Evolutionary conservation across 2,797 vertebrate genomes (phyloP).

Genomic region (Hoplostethus atlanticus): DNA sequence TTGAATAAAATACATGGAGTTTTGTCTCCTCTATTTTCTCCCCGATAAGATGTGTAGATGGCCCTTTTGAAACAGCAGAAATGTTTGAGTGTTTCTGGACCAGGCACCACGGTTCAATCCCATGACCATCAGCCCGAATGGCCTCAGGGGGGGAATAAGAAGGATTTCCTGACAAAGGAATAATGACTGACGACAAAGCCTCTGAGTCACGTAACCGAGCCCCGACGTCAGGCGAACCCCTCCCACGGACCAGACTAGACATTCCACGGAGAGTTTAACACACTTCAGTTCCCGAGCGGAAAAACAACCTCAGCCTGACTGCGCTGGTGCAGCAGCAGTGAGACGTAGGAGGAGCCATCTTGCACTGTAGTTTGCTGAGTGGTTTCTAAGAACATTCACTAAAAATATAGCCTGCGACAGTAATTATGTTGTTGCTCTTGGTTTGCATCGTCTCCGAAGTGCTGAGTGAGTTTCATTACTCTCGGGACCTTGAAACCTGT

Average conservation of each 20-base stretch:
- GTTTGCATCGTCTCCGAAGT: no score
- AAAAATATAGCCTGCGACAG: background rate
- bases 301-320: slow-evolving; percentile 23
- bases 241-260: slow-evolving; percentile 8
- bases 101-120: slow-evolving; percentile 21
- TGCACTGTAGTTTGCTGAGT: no score
- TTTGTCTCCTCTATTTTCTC: background rate
- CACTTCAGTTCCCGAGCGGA: slow-evolving; percentile 11
- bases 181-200: slow-evolving; percentile 31
- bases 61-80: slow-evolving; percentile 26
- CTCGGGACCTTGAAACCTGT: no score
- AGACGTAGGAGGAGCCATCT: background rate
- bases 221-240: slow-evolving; percentile 25
- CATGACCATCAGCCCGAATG: slow-evolving; percentile 36
- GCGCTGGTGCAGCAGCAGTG: background rate
- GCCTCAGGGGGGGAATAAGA: slow-evolving; percentile 32
- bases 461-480: no score
- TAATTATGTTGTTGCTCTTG: background rate
- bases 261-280: slow-evolving; percentile 43
- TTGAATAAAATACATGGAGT: background rate
- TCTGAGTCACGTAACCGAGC: slow-evolving; percentile 25
- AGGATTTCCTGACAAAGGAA: slow-evolving; percentile 45
- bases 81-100: background rate
- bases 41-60: no score
- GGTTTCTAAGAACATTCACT: no score